Percentiles rank a stretch among this genome's conserved stretches.
These are phyloP conservation scores for Plectrocnemia conspersa DNA, from an alignment of 1,140 invertebrate species.

Conservation along the genomic window DNA sequence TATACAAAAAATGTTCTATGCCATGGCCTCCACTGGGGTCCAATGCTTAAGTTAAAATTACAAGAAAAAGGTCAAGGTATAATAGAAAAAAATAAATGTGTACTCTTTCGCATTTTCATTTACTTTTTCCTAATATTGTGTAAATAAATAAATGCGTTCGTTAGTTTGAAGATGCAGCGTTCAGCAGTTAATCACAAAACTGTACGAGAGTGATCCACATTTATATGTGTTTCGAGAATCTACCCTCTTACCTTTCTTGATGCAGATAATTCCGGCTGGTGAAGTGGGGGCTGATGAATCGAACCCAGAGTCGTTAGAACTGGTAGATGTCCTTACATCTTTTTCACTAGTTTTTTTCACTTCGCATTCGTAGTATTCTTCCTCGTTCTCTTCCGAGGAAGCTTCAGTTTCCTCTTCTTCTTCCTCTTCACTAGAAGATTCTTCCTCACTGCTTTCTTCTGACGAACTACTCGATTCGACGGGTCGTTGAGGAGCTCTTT, in stretches of 20 bases:
- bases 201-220: no score
- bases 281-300: conserved; percentile 53
- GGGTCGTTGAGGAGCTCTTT: conserved; percentile 46
- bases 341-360: conserved; percentile 38
- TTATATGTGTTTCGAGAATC: neutral
- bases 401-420: conserved; percentile 37
- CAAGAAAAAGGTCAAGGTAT: no score
- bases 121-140: no score
- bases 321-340: conserved; percentile 54
- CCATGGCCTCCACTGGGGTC: no score
- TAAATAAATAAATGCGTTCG: no score
- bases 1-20: no score
- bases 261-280: conserved; percentile 46
- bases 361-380: conserved; percentile 44
- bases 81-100: no score
- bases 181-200: no score
- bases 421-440: conserved; percentile 39
- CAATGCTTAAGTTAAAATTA: no score
- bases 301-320: conserved; percentile 58
- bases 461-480: conserved; percentile 44
- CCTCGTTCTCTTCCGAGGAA: conserved; percentile 43
- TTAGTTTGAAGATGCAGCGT: no score
- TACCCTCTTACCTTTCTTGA: conserved; percentile 49
- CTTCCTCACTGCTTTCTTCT: conserved; percentile 41
- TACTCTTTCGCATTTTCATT: no score